Conservation (phyloP, 2,113 vertebrate genomes). For the Lagopus leucura region DNA sequence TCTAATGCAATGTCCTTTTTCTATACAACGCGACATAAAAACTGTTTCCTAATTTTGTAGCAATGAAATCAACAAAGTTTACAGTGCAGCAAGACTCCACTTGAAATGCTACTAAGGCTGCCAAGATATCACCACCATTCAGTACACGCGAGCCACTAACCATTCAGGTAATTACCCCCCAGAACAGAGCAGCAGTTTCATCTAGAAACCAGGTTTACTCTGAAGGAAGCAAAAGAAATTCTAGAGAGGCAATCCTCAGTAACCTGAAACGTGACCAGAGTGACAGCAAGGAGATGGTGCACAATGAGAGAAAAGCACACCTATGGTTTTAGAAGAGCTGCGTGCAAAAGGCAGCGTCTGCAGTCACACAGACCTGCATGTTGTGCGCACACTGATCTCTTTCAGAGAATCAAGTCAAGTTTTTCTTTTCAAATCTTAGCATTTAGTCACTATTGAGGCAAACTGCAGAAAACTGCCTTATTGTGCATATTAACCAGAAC, state of each 20-base stretch:
- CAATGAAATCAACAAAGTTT: not conserved
- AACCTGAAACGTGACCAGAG: not conserved
- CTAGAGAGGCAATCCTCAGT: not conserved
- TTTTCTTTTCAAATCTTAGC: not conserved
- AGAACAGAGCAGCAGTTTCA: not conserved
- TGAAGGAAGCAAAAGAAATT: not conserved
- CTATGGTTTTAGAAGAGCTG: fast-evolving
- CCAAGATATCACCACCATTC: not conserved
- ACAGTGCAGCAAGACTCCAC: not conserved
- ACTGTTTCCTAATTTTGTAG: not conserved
- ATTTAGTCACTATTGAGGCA: not conserved
- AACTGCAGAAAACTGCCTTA: not conserved
- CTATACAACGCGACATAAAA: not conserved
- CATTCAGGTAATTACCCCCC: conserved; percentile 5
- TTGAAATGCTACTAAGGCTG: not conserved
- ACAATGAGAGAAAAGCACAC: fast-evolving
- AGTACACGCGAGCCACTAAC: not conserved
- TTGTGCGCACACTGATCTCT: not conserved
- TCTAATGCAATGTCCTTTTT: not conserved
- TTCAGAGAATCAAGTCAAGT: not conserved
- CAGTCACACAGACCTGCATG: not conserved
- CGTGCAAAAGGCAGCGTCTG: not conserved
- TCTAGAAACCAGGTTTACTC: not conserved
- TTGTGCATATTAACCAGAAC: not conserved
- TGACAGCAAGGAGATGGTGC: not conserved